Evolutionary conservation across 2,888 invertebrate species (phyloP).

Genomic region (Carpatolechia fugitivella): DNA sequence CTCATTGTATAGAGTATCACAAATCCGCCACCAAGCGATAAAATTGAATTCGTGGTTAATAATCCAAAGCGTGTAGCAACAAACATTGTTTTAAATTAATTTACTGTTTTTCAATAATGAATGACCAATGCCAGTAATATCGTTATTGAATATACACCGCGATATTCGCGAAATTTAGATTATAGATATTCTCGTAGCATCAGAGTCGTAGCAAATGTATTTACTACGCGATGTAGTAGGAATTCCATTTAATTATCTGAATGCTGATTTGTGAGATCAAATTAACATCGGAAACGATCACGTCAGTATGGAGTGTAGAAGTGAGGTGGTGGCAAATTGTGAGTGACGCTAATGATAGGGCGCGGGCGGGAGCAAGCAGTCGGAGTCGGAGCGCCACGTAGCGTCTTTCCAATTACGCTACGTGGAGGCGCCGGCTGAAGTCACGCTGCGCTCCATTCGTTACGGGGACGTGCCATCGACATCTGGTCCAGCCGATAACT

Average conservation of each 20-base stretch:
- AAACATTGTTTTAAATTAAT: constrained; percentile 10
- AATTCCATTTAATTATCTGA: constrained; percentile 5
- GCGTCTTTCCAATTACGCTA: constrained; percentile 67
- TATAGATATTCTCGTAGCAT: not conserved
- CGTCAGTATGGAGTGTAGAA: constrained; percentile 15
- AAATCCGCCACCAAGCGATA: not conserved
- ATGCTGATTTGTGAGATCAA: constrained; percentile 12
- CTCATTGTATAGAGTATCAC: not conserved
- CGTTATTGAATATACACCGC: not conserved
- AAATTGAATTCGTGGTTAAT: constrained; percentile 8
- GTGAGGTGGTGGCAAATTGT: constrained; percentile 52
- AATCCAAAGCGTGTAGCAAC: constrained; percentile 5
- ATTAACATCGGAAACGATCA: constrained; percentile 14
- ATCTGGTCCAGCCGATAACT: constrained; percentile 59
- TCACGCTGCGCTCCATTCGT: constrained; percentile 70
- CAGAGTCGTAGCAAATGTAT: not conserved
- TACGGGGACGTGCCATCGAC: constrained; percentile 67
- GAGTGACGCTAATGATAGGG: constrained; percentile 77
- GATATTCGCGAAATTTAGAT: not conserved
- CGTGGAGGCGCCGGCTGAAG: constrained; percentile 42
- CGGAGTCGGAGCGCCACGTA: constrained; percentile 48
- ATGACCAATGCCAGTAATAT: not conserved
- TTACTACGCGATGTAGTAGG: not conserved
- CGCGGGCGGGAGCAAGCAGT: constrained; percentile 41
- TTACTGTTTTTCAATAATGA: not conserved